Percentiles rank a stretch among this genome's conserved stretches.
These are phyloP conservation scores for Abrostola triplasia DNA, from an alignment of 2,888 invertebrate species.

Conservation along the genomic window DNA sequence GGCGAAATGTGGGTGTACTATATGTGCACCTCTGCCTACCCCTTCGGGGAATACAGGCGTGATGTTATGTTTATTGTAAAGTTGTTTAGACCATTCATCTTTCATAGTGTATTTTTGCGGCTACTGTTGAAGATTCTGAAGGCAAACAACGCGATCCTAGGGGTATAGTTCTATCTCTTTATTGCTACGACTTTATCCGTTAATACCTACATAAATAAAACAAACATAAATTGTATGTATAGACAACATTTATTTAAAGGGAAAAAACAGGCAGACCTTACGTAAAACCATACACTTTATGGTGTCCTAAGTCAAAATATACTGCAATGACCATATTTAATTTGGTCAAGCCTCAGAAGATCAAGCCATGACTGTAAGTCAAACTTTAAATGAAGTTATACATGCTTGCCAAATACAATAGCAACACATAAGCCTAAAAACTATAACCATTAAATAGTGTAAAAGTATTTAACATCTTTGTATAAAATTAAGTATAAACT, in stretches of 20 bases:
- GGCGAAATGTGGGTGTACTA: too few relatives aligned
- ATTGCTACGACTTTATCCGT: too few relatives aligned
- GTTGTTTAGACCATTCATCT: too few relatives aligned
- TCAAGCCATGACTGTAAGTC: neutral
- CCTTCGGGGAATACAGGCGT: too few relatives aligned
- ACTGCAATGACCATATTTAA: neutral
- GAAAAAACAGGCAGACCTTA: neutral
- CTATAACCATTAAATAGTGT: neutral
- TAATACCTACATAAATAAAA: neutral
- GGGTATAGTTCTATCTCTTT: too few relatives aligned
- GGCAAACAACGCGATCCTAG: too few relatives aligned
- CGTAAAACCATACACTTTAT: neutral
- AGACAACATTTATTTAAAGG: neutral
- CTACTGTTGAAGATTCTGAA: too few relatives aligned
- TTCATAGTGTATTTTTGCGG: too few relatives aligned
- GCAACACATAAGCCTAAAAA: neutral
- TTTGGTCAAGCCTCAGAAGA: neutral
- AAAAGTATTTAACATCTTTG: neutral
- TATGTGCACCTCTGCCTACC: too few relatives aligned
- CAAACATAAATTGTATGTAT: neutral
- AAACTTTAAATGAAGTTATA: neutral
- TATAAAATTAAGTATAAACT: slow-evolving; percentile 1
- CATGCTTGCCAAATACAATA: neutral
- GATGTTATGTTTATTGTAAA: too few relatives aligned
- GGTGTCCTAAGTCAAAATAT: neutral